Conservation (phyloP, 2,888 invertebrate genomes). For the Aromia moschata region DNA sequence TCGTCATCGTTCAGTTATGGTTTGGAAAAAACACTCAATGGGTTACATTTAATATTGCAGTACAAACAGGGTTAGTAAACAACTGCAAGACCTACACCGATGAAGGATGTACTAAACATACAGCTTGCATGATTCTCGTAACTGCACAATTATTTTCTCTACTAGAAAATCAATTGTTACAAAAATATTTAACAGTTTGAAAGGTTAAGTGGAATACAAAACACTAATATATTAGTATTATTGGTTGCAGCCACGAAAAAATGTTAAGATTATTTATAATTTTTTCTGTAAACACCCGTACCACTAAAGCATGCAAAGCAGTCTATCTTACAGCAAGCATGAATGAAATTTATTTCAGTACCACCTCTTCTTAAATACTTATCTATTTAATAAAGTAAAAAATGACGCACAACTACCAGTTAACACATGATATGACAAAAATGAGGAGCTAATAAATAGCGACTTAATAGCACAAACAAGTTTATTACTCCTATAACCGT, state of each 20-base stretch:
- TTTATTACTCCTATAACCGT: too few species aligned
- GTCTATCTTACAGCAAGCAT: constrained; percentile 8
- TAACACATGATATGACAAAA: neutral
- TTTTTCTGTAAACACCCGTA: neutral
- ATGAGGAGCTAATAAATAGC: neutral
- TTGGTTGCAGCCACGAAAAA: neutral
- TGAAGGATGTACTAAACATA: too few species aligned
- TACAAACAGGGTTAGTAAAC: too few species aligned
- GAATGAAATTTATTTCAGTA: neutral
- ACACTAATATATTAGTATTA: neutral
- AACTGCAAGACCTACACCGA: too few species aligned
- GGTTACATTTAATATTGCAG: too few species aligned
- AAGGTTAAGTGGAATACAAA: neutral
- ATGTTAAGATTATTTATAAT: neutral
- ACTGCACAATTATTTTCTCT: too few species aligned
- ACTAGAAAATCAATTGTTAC: too few species aligned
- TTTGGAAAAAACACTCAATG: too few species aligned
- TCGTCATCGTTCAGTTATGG: too few species aligned
- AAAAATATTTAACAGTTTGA: too few species aligned
- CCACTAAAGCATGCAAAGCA: constrained; percentile 17
- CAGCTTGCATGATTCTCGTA: too few species aligned
- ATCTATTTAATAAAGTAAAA: neutral
- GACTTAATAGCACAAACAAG: too few species aligned
- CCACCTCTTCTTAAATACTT: constrained; percentile 13
- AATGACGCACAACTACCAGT: neutral